Conservation (phyloP, 2,888 invertebrate species). For the Meandrusa payeni region DNA sequence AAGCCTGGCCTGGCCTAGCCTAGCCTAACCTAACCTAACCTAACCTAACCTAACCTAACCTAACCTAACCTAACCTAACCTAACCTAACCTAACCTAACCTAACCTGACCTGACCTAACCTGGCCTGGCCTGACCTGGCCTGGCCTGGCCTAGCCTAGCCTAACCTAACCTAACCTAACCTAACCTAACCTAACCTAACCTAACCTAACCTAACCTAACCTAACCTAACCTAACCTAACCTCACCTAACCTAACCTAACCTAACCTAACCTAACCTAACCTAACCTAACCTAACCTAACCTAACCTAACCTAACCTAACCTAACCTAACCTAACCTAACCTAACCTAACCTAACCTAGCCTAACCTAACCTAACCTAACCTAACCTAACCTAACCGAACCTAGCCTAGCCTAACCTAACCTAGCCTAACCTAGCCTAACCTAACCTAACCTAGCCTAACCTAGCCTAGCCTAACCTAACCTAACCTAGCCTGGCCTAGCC, state of each 20-base stretch:
- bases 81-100: slow-evolving; percentile 18
- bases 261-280: slow-evolving; percentile 15
- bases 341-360: slow-evolving; percentile 16
- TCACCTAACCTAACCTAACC: no score
- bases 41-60: slow-evolving; percentile 18
- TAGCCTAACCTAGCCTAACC: slow-evolving; percentile 11
- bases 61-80: slow-evolving; percentile 17
- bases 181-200: slow-evolving; percentile 17
- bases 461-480: slow-evolving; percentile 11
- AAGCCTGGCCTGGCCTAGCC: slow-evolving; percentile 14
- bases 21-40: slow-evolving; percentile 15
- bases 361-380: slow-evolving; percentile 12
- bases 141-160: slow-evolving; percentile 10
- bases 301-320: slow-evolving; percentile 13
- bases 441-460: slow-evolving; percentile 12
- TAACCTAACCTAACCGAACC: no score
- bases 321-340: slow-evolving; percentile 15
- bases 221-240: slow-evolving; percentile 18
- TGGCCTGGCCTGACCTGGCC: slow-evolving; percentile 13
- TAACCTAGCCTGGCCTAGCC: slow-evolving; percentile 9
- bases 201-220: slow-evolving; percentile 15
- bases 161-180: slow-evolving; percentile 17
- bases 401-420: slow-evolving; percentile 13
- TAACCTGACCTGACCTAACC: slow-evolving; percentile 17
- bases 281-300: slow-evolving; percentile 13